A percentile compares a stretch with the other conserved stretches of the same genome.
Conservation (phyloP, 2,888 invertebrate genomes). For the Bruchidius siliquastri region DNA sequence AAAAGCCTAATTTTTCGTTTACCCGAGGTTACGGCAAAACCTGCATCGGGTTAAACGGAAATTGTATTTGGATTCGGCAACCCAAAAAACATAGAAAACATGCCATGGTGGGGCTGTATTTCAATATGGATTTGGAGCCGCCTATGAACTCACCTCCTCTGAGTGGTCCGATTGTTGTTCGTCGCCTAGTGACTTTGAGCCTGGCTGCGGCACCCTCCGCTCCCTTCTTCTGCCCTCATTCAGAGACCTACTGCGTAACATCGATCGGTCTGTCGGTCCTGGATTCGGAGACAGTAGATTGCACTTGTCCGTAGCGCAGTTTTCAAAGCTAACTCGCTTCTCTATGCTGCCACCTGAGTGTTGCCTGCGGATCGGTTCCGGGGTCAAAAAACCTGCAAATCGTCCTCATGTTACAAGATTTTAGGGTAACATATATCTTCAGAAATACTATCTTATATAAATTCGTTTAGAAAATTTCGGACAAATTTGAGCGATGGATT, state of each 20-base stretch:
- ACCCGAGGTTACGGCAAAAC: too few species aligned
- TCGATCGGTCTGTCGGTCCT: slow-evolving; percentile 7
- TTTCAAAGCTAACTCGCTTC: slow-evolving; percentile 36
- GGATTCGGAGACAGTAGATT: not conserved
- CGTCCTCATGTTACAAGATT: too few species aligned
- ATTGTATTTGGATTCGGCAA: too few species aligned
- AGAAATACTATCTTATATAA: too few species aligned
- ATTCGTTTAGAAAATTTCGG: too few species aligned
- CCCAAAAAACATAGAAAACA: too few species aligned
- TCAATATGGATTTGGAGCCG: too few species aligned
- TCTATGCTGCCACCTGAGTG: slow-evolving; percentile 13
- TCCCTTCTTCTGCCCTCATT: slow-evolving; percentile 1
- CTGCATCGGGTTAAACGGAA: too few species aligned
- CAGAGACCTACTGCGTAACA: not conserved
- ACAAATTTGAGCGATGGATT: too few species aligned
- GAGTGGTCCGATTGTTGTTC: not conserved
- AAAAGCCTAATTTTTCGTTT: too few species aligned
- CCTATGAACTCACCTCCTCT: not conserved
- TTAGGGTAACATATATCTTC: too few species aligned
- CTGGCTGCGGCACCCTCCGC: not conserved
- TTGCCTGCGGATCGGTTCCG: slow-evolving; percentile 16
- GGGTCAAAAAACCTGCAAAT: slow-evolving; percentile 16
- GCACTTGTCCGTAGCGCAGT: slow-evolving; percentile 13
- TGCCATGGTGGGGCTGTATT: too few species aligned
- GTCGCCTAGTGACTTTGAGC: not conserved